Evolutionary conservation across 2,797 vertebrate species (phyloP), one percentile per base, ranked within the genome.

Genomic region (Enteromius argenteus): DNA sequence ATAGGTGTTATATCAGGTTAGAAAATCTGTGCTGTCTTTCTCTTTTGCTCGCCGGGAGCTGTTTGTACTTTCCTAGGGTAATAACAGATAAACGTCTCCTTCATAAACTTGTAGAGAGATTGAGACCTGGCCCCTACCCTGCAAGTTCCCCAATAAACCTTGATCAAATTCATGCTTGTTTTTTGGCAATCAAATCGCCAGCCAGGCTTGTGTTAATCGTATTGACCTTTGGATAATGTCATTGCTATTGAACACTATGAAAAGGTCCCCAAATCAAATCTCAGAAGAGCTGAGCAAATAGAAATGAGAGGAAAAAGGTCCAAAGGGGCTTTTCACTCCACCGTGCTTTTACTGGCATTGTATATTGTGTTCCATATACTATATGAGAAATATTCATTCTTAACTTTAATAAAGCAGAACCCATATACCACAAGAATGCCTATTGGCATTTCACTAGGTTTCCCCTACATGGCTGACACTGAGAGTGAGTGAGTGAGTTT

Each of bases 151-250:
- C 86, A 78, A 81, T 85, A 87, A 83, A 72, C 80, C 86, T 80
- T 89, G 83, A 85, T 82, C 79, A 83, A 85, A 87, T 87, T 83
- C 86, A 77, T 83, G 71, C 81, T 86, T 60, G 66, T 75, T 89
- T 84, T 87, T 80, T 60, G 37, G 76, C 84, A 87, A 87, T 89
- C 71, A 69, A 89, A 89, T 86, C 66, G 79, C 84, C 73, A 80
- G 84, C 80, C 84, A 84, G 82, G 58, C 88, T 89, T 64, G 53
- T 86, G 86, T 85, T 89, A 89, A 89, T 87, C 84, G 58, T 75
- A 85, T 89, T 89, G 88, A 86, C 86, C 88, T 89, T 89, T 89
- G 56, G 84, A 85, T 89, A 89, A 89, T 89, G 86, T 71, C 84
- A 86, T 89, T 89, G 82, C 86, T 89, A 89, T 89, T 87, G 88